phyloP scores from a whole-genome alignment of 2,888 invertebrate genomes.

The Liposcelis brunnea region DNA sequence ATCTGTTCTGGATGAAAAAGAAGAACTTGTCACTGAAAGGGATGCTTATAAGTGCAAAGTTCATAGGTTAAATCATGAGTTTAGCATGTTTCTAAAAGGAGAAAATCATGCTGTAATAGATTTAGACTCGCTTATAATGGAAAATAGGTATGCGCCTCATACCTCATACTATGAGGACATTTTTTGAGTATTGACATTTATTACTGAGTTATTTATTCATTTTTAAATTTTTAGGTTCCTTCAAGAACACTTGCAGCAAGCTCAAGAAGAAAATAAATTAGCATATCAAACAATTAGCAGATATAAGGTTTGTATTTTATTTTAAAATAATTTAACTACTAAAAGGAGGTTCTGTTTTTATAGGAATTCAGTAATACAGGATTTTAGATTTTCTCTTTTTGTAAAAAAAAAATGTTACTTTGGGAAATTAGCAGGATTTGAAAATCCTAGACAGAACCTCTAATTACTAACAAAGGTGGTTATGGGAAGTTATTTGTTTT shows the following conservation, averaged over 20 bases:
- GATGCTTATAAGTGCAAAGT: conserved; percentile 73
- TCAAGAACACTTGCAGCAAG: conserved; percentile 60
- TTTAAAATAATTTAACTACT: too few relatives aligned
- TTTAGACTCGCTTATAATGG: conserved; percentile 60
- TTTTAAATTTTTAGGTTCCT: conserved; percentile 35
- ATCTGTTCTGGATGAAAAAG: conserved; percentile 66
- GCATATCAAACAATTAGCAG: conserved; percentile 52
- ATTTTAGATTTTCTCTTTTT: too few relatives aligned
- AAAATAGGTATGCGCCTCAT: conserved; percentile 43
- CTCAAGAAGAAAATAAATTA: conserved; percentile 61
- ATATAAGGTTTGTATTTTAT: conserved; percentile 67
- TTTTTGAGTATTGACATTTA: background rate
- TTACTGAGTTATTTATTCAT: conserved; percentile 5
- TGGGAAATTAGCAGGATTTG: too few relatives aligned
- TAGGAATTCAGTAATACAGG: too few relatives aligned
- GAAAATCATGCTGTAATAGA: conserved; percentile 38
- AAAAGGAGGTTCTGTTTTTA: too few relatives aligned
- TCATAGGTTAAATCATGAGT: conserved; percentile 62
- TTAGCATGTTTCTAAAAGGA: conserved; percentile 46
- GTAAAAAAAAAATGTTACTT: too few relatives aligned
- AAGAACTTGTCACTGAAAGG: conserved; percentile 59
- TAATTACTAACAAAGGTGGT: conserved; percentile 11
- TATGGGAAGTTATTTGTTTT: conserved; percentile 13
- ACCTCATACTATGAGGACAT: background rate
- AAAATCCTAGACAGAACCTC: too few relatives aligned